These are phyloP conservation scores for Macropodus opercularis DNA, from an alignment of 2,797 vertebrate genomes.

Conservation along the genomic window DNA sequence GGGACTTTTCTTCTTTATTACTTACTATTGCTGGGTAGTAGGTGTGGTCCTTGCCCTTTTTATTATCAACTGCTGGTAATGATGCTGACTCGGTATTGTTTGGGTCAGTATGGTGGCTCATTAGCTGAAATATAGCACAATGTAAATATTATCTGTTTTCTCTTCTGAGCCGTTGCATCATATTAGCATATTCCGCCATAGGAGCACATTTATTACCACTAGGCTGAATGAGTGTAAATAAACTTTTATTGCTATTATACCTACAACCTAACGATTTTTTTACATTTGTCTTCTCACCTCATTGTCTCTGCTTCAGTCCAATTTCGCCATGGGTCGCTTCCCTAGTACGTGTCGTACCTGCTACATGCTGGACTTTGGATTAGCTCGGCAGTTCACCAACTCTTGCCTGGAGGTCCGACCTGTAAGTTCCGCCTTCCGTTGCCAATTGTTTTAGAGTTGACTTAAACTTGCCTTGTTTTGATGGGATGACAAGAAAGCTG, in stretches of 20 bases:
- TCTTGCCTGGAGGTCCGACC: constrained; percentile 97
- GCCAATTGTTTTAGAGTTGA: no score
- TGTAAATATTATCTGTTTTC: constrained; percentile 32
- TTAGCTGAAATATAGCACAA: constrained; percentile 19
- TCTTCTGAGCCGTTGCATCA: constrained; percentile 12
- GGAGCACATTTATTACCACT: neutral
- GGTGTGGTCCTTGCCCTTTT: constrained; percentile 5
- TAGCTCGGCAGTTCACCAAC: constrained; percentile 98
- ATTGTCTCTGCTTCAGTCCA: constrained; percentile 85
- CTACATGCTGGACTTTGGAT: constrained; percentile 98
- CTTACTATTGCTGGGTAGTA: neutral
- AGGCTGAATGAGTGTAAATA: constrained; percentile 3
- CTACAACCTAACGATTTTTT: constrained; percentile 3
- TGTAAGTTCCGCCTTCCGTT: constrained; percentile 81
- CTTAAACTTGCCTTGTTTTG: no score
- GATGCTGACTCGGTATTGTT: constrained; percentile 32
- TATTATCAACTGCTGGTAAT: constrained; percentile 9
- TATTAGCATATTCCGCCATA: constrained; percentile 5
- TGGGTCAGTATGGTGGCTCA: constrained; percentile 21
- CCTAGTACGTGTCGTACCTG: constrained; percentile 96
- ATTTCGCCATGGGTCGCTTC: constrained; percentile 98
- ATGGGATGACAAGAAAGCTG: neutral
- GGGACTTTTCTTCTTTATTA: neutral
- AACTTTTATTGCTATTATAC: neutral
- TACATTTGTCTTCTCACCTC: neutral